Evolutionary conservation across 2,797 vertebrate species (phyloP), one percentile per base, ranked within the genome.

Genomic region (Naso thynnoides): DNA sequence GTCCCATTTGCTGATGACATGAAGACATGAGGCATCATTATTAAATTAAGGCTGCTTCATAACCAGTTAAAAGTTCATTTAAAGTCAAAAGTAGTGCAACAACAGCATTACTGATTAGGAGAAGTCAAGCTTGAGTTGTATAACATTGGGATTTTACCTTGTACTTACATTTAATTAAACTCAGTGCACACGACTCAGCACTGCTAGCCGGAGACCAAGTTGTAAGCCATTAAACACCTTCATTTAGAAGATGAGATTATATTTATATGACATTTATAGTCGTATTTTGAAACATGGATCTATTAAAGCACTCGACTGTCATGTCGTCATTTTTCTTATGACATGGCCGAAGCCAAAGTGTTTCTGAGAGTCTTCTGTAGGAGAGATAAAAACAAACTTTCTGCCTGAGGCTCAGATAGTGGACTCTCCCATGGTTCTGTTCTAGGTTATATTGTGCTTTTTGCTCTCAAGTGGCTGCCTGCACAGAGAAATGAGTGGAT

Each of bases 221-320:
- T 50, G 11, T 23, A 45, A 58, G 49, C 16, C 33, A 57, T 33
- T 68, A 39, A 53, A 36, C 10, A 23, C 21, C n/a, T 36, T 73
- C 6, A 67, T 63, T 60, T 57, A 24, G 10, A 70, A 33, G 36
- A 66, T 70, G 42, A 53, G 4, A 49, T 61, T 26, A n/a, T 36
- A 54, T 62, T 66, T 61, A 42, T 58, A 29, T 66, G 61, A 64
- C 65, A 65, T 71, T 76, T 63, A 53, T 5, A 23, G 16, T 26
- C 42, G 41, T 39, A 36, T 55, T 62, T 74, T 77, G 14, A 60
- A 73, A 55, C 5, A 24, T 36, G 50, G 47, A 33, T 74, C 26
- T 69, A 50, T 48, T 45, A 39, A 42, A 62, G 33, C 9, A 19
- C 23, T 54, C 21, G 3, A 52, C 38, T 63, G 24, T 56, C 24